Evolutionary conservation across 2,888 invertebrate species (phyloP).

Genomic region (Drosophila villosipedis): DNA sequence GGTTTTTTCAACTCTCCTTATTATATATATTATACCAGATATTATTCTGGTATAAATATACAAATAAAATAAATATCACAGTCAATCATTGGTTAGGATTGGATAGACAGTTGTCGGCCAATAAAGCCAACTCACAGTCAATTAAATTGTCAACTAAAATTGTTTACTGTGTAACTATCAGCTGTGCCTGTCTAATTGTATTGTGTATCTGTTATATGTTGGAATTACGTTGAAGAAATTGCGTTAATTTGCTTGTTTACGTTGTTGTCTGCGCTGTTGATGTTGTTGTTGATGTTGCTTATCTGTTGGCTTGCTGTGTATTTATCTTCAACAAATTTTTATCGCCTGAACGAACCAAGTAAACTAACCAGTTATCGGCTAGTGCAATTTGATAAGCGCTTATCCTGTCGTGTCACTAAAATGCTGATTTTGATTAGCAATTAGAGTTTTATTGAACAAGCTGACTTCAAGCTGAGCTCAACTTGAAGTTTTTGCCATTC

Average conservation of each 20-base stretch:
- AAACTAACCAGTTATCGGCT: conserved; percentile 65
- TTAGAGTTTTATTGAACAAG: conserved; percentile 75
- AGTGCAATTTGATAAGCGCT: conserved; percentile 71
- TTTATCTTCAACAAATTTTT: conserved; percentile 64
- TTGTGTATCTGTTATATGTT: conserved; percentile 26
- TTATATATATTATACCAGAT: not conserved
- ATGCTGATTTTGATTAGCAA: conserved; percentile 77
- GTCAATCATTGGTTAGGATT: not conserved
- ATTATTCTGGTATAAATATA: too few relatives aligned
- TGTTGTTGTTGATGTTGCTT: conserved; percentile 42
- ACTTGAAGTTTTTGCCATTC: conserved; percentile 32
- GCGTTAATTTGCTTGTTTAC: conserved; percentile 78
- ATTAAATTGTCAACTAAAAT: not conserved
- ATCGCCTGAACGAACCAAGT: conserved; percentile 53
- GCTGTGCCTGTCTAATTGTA: conserved; percentile 57
- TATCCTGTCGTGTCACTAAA: conserved; percentile 76
- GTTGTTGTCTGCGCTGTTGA: conserved; percentile 49
- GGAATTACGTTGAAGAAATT: conserved; percentile 53
- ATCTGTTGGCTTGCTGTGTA: conserved; percentile 37
- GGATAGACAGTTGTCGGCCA: not conserved
- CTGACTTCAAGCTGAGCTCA: conserved; percentile 60
- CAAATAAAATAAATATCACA: not conserved
- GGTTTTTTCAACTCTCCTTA: not conserved
- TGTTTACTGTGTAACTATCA: conserved; percentile 24
- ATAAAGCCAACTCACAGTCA: not conserved